Percentiles rank a stretch among this genome's conserved stretches.
These are phyloP conservation scores for Daubentonia madagascariensis DNA, from an alignment of 2,113 vertebrate genomes.

Conservation along the genomic window DNA sequence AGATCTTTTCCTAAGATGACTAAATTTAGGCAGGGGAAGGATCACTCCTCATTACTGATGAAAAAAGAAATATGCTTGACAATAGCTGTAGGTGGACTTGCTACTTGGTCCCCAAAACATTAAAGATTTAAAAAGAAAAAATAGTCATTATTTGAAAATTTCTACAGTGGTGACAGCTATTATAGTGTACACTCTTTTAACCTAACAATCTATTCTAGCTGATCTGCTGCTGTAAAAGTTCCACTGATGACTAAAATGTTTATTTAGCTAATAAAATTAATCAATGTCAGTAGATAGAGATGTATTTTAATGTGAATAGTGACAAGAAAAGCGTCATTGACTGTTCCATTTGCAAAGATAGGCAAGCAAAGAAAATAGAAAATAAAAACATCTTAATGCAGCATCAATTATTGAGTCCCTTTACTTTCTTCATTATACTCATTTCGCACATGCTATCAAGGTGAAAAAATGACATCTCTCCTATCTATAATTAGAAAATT, in stretches of 20 bases:
- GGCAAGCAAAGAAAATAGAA: constrained; percentile 39
- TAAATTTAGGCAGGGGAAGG: constrained; percentile 69
- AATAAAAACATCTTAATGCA: constrained; percentile 17
- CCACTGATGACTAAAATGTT: constrained; percentile 57
- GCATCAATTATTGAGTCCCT: constrained; percentile 32
- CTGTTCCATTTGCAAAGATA: constrained; percentile 33
- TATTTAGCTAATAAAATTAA: constrained; percentile 61
- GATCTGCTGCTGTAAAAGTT: constrained; percentile 35
- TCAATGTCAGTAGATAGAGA: constrained; percentile 35
- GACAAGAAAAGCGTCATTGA: constrained; percentile 28
- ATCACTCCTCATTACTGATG: constrained; percentile 65
- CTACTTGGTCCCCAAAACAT: constrained; percentile 68
- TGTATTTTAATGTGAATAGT: constrained; percentile 32
- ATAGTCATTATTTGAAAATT: constrained; percentile 65
- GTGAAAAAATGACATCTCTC: constrained; percentile 45
- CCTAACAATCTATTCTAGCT: constrained; percentile 38
- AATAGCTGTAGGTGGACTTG: constrained; percentile 72
- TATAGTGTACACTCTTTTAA: constrained; percentile 49
- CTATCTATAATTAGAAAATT: constrained; percentile 46
- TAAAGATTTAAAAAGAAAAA: constrained; percentile 66
- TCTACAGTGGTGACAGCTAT: constrained; percentile 54
- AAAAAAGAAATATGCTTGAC: constrained; percentile 71
- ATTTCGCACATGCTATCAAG: constrained; percentile 26
- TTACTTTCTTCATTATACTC: constrained; percentile 42
- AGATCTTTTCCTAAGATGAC: constrained; percentile 56